A percentile compares a stretch with the other conserved stretches of the same genome.
phyloP scores from a whole-genome alignment of 2,888 invertebrate species.

The Dryocosmus kuriphilus region DNA sequence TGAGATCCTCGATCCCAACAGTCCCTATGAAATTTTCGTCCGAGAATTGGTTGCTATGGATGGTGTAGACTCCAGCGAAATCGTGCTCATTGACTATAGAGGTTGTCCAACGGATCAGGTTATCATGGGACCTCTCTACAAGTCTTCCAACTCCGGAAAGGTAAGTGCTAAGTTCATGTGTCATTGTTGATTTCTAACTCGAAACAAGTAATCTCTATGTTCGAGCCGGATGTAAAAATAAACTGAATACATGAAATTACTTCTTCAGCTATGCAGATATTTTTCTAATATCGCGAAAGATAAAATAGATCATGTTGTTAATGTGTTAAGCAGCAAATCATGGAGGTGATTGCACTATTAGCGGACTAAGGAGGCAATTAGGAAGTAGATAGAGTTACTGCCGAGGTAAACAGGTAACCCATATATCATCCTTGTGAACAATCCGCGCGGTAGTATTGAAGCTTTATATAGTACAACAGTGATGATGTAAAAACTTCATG shows the following conservation, averaged over 20 bases:
- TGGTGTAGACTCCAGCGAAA: conserved; percentile 94
- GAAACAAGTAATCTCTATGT: too few relatives aligned
- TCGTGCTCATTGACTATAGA: conserved; percentile 92
- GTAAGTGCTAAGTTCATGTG: conserved; percentile 76
- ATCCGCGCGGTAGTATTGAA: background rate
- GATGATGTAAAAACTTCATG: background rate
- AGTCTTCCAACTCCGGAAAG: conserved; percentile 89
- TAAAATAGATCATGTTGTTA: background rate
- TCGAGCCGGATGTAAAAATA: background rate
- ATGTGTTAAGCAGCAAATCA: background rate
- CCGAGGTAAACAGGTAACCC: background rate
- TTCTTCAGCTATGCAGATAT: background rate
- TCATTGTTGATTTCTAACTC: too few relatives aligned
- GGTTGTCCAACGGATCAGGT: conserved; percentile 96
- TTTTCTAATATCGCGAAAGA: background rate
- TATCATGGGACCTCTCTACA: conserved; percentile 95
- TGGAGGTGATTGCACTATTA: conserved; percentile 8
- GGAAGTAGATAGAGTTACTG: background rate
- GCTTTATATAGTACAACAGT: background rate
- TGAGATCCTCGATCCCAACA: conserved; percentile 94
- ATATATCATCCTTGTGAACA: conserved; percentile 21
- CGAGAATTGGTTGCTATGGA: conserved; percentile 96
- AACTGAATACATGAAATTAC: background rate
- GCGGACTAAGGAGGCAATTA: conserved; percentile 20
- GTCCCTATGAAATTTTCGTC: conserved; percentile 97